Evolutionary conservation across 1,140 invertebrate species (phyloP).

Genomic region (Pseudomyrmex gracilis): DNA sequence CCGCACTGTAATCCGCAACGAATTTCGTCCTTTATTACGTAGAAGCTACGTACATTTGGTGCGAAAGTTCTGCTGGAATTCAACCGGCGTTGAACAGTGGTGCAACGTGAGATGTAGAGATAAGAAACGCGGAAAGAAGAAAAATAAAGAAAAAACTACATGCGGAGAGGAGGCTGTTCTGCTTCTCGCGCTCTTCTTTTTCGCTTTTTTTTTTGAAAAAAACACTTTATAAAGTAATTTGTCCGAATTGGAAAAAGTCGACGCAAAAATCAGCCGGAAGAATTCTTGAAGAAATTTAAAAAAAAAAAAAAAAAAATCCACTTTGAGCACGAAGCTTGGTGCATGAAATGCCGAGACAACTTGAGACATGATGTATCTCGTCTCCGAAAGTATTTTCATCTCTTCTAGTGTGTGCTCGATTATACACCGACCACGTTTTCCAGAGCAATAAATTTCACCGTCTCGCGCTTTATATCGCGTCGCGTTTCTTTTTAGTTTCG

Average conservation of each 20-base stretch:
- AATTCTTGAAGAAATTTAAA: too few species aligned
- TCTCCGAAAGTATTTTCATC: background rate
- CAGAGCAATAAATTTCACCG: constrained; percentile 29
- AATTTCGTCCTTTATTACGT: constrained; percentile 27
- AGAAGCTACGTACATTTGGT: background rate
- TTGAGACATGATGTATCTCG: background rate
- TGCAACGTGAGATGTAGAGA: constrained; percentile 11
- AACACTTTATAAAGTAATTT: too few species aligned
- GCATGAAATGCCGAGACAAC: background rate
- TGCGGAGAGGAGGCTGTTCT: background rate
- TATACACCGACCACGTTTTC: background rate
- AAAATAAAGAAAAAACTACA: background rate
- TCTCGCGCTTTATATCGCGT: constrained; percentile 13
- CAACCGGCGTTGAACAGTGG: constrained; percentile 1
- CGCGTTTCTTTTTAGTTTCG: constrained; percentile 31
- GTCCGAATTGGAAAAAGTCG: too few species aligned
- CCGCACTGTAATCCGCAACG: constrained; percentile 1
- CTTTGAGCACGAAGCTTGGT: background rate
- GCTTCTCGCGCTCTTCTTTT: background rate
- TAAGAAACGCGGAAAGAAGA: background rate
- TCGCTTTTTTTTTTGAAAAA: too few species aligned
- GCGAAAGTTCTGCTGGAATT: constrained; percentile 8
- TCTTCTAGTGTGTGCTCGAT: background rate
- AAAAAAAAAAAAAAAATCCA: background rate
- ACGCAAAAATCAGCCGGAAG: too few species aligned